Conservation (phyloP, 2,888 invertebrate species). For the Watsonalla cultraria region DNA sequence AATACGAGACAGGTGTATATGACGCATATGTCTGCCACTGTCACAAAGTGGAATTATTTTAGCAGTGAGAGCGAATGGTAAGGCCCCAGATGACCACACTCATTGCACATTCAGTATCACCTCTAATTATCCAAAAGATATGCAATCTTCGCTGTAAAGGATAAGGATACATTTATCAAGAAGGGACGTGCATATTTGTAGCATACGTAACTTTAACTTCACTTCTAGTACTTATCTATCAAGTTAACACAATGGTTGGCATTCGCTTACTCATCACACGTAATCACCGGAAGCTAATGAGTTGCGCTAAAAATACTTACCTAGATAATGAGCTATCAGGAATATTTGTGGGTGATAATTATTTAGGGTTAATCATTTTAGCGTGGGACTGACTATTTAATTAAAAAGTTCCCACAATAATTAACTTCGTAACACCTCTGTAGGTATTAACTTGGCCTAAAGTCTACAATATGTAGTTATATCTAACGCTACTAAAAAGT, state of each 20-base stretch:
- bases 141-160: neutral
- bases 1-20: no score
- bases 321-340: slow-evolving; percentile 22
- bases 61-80: no score
- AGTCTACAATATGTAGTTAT: no score
- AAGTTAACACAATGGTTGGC: slow-evolving; percentile 6
- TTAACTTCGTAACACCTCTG: neutral
- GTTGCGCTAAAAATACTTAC: slow-evolving; percentile 7
- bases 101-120: neutral
- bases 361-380: slow-evolving; percentile 1
- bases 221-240: neutral
- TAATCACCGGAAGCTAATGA: slow-evolving; percentile 30
- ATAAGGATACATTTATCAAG: neutral
- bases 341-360: slow-evolving; percentile 19
- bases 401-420: neutral
- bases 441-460: no score
- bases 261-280: slow-evolving; percentile 27
- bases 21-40: no score
- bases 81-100: neutral
- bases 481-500: no score
- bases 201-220: neutral
- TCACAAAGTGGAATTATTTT: no score
- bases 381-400: slow-evolving; percentile 1
- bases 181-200: slow-evolving; percentile 1
- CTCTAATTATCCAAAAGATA: neutral